Evolutionary conservation across 2,888 invertebrate genomes (phyloP).

Genomic region (Hyposoter dolosus): DNA sequence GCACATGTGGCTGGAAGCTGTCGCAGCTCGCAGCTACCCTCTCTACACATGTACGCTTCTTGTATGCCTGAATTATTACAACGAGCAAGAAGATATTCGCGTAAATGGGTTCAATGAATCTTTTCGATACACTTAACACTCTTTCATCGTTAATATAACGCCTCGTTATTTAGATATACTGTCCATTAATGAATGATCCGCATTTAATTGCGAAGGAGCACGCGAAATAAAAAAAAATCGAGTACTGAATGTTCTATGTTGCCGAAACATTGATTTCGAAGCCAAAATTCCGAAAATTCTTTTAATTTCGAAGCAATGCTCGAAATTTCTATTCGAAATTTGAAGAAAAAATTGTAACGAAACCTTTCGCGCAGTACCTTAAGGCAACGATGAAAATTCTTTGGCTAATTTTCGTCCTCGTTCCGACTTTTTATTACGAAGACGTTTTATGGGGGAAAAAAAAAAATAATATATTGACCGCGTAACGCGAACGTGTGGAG

Average conservation of each 20-base stretch:
- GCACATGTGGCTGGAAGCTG: slow-evolving; percentile 80
- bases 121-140: slow-evolving; percentile 44
- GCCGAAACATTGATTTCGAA: neutral
- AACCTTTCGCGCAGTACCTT: too few relatives aligned
- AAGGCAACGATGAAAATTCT: too few relatives aligned
- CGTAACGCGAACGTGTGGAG: too few relatives aligned
- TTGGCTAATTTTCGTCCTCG: neutral
- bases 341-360: too few relatives aligned
- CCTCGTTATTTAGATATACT: neutral
- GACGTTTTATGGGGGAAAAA: neutral
- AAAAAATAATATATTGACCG: neutral
- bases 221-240: too few relatives aligned
- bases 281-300: neutral
- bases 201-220: neutral
- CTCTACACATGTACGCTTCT: slow-evolving; percentile 56
- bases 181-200: neutral
- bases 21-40: slow-evolving; percentile 73
- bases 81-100: slow-evolving; percentile 67
- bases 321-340: too few relatives aligned
- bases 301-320: neutral
- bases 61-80: slow-evolving; percentile 63
- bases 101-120: slow-evolving; percentile 77
- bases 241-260: neutral
- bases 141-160: slow-evolving; percentile 6
- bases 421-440: neutral